These are phyloP conservation scores for Archaeoteleia sp. DNA, from an alignment of 2,888 invertebrate species.

Conservation along the genomic window DNA sequence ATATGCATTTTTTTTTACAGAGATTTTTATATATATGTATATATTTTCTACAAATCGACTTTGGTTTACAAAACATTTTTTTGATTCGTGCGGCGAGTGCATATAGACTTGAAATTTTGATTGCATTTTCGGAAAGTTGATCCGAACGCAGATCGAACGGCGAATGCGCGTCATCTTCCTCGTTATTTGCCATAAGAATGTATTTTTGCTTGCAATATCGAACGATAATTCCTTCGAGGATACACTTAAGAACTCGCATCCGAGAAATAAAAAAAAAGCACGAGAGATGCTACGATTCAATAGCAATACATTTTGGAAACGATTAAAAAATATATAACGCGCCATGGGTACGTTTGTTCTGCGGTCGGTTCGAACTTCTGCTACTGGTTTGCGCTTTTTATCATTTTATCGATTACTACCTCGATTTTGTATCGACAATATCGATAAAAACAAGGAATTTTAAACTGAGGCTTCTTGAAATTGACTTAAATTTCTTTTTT, in stretches of 20 bases:
- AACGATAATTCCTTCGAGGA: conserved; percentile 36
- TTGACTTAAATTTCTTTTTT: conserved; percentile 6
- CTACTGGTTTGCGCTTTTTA: conserved; percentile 29
- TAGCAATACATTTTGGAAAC: conserved; percentile 10
- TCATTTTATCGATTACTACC: conserved; percentile 25
- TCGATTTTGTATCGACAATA: conserved; percentile 43
- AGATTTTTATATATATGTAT: not conserved
- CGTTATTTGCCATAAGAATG: conserved; percentile 17
- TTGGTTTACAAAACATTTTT: too few relatives aligned
- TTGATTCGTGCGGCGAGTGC: too few relatives aligned
- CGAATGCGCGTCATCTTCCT: conserved; percentile 47
- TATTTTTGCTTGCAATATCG: conserved; percentile 44
- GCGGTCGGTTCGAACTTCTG: conserved; percentile 17
- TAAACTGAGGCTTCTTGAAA: conserved; percentile 28
- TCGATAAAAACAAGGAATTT: conserved; percentile 48
- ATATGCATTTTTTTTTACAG: conserved; percentile 4
- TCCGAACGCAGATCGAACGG: conserved; percentile 22
- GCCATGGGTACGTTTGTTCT: conserved; percentile 1
- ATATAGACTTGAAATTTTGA: too few relatives aligned
- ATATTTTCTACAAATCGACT: too few relatives aligned
- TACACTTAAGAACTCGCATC: conserved; percentile 21
- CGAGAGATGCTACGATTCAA: not conserved
- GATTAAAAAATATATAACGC: conserved; percentile 13
- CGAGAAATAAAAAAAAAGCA: conserved; percentile 10
- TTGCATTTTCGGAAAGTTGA: conserved; percentile 9